Evolutionary conservation across 2,113 vertebrate species (phyloP), one percentile per base, ranked within the genome.

Genomic region (Suricata suricatta): DNA sequence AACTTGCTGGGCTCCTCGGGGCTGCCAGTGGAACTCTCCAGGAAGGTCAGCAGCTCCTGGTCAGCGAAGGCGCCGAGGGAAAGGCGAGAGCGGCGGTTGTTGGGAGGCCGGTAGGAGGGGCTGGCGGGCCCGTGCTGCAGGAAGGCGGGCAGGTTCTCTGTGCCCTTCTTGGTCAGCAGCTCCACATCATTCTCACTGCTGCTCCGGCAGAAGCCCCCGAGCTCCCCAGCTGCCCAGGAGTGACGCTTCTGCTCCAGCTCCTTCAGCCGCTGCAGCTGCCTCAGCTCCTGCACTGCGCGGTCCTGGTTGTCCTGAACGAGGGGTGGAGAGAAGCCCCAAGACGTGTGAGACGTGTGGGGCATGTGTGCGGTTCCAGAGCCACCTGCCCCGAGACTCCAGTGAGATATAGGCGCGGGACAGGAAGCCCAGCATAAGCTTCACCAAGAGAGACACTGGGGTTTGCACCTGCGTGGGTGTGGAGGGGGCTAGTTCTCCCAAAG

Each of bases 111-210:
- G 82, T 98, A 99, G 0, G 99, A 99, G 0, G 99, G 99, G 94
- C 99, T 99, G 96, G 98, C 98, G 47, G 99, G 98, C 90, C 99
- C 98, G 85, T 99, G 99, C 77, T 99, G 99, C 97, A 99, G 98
- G 93, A 99, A 99, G 4, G 98, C 95, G 77, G 98, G 94, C 95
- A 98, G 98, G 93, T 99, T 99, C 92, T 99, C 98, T 0, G 99
- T 98, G 60, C 99, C 99, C 25, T 99, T 99, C 97, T 99, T 99
- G 74, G 99, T 99, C 96, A 99, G 97, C 97, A 99, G 98, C 63
- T 99, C 99, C 88, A 99, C 99, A 7, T 99, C 99, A 3, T 99
- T 99, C 98, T 99, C 99, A 44, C 99, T 99, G 98, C 99, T 99
- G 98, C 99, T 99, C 29, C 99, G 99, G 41, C 99, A 99, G 63